A percentile compares a stretch with the other conserved stretches of the same genome.
These are phyloP conservation scores for Pipa parva DNA, from an alignment of 2,113 vertebrate genomes.

Conservation along the genomic window DNA sequence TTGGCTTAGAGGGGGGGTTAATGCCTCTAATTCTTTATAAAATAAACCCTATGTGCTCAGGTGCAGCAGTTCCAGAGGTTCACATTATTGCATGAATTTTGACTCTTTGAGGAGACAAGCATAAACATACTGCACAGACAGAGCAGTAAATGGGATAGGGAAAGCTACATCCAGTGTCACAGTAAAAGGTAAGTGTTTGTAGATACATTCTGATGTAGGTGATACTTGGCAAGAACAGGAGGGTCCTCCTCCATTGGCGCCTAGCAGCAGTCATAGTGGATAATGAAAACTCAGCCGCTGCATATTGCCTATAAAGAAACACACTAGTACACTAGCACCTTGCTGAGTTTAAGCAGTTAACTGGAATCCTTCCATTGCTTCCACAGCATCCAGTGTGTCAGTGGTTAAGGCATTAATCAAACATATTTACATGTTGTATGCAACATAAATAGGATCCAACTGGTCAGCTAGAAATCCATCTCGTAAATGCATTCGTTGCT, in stretches of 20 bases:
- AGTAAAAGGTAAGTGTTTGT: conserved; percentile 26
- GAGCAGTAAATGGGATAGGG: conserved; percentile 5
- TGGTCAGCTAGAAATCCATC: conserved; percentile 94
- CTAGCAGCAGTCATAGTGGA: background rate
- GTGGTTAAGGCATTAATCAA: conserved; percentile 21
- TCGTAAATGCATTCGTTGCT: conserved; percentile 94
- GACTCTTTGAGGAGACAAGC: conserved; percentile 19
- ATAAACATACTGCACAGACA: conserved; percentile 8
- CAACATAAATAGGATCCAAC: conserved; percentile 94
- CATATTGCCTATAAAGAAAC: conserved; percentile 15
- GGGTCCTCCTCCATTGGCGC: conserved; percentile 9
- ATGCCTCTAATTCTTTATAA: background rate
- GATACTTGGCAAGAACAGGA: conserved; percentile 15
- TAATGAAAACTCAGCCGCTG: background rate
- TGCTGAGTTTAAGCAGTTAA: conserved; percentile 16
- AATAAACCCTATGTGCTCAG: conserved; percentile 22
- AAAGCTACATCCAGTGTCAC: conserved; percentile 39
- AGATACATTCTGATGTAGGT: conserved; percentile 23
- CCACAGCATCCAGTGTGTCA: conserved; percentile 7
- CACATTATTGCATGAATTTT: conserved; percentile 40
- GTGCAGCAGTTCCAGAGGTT: conserved; percentile 17
- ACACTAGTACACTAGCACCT: conserved; percentile 29
- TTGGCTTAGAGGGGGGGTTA: conserved; percentile 4
- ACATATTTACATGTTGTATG: conserved; percentile 86
- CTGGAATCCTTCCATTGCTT: conserved; percentile 1